A percentile compares a stretch with the other conserved stretches of the same genome.
phyloP scores from a whole-genome alignment of 1,140 invertebrate species.

The Lanistes nyassanus region DNA sequence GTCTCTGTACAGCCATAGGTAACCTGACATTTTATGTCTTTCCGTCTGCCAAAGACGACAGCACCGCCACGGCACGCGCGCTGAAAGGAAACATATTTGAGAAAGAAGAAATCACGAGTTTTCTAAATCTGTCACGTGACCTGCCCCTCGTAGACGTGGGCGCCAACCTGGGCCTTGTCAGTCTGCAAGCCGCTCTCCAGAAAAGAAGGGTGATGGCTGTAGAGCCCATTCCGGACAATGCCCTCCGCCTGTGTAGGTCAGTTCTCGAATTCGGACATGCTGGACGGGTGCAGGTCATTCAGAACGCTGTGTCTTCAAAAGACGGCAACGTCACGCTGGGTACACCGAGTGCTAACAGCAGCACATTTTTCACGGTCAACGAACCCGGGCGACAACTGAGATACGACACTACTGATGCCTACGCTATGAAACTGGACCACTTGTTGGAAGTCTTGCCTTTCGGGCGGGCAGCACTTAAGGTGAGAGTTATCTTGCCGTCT shows the following conservation, averaged over 20 bases:
- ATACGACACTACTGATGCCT: not conserved
- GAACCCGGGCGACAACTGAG: too few species aligned
- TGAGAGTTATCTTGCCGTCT: not conserved
- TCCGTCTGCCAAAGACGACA: not conserved
- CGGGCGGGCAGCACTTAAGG: not conserved
- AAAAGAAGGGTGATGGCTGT: conserved; percentile 29
- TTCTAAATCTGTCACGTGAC: not conserved
- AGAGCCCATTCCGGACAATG: conserved; percentile 31
- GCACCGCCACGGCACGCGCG: not conserved
- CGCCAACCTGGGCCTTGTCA: conserved; percentile 33
- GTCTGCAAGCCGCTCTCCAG: conserved; percentile 31
- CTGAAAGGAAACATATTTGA: not conserved
- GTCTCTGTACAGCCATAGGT: not conserved
- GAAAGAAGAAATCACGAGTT: not conserved
- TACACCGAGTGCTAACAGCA: not conserved
- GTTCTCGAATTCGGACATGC: conserved; percentile 7
- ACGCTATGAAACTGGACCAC: conserved; percentile 6
- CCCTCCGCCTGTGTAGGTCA: conserved; percentile 33
- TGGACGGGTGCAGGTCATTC: not conserved
- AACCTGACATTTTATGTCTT: conserved; percentile 3
- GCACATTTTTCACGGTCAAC: not conserved
- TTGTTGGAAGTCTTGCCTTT: conserved; percentile 11
- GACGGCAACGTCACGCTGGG: conserved; percentile 8
- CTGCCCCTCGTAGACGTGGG: conserved; percentile 35
- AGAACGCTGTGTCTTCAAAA: not conserved